These are phyloP conservation scores for Nasonia vitripennis DNA, from an alignment of 1,140 invertebrate species.

Conservation along the genomic window DNA sequence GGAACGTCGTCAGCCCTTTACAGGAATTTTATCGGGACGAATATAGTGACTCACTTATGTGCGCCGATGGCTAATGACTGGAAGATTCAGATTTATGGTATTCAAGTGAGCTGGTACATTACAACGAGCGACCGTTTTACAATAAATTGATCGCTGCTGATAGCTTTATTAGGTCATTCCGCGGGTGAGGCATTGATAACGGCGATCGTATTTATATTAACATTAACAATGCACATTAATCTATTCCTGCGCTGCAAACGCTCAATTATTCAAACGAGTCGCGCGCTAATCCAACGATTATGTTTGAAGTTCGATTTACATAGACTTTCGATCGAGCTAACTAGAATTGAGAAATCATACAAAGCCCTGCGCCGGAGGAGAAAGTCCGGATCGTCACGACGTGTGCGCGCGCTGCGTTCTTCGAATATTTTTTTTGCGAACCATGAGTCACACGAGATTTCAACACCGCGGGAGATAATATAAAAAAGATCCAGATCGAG, in stretches of 20 bases:
- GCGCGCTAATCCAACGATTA: slow-evolving; percentile 6
- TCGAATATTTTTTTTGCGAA: slow-evolving; percentile 3
- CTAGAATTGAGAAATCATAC: slow-evolving; percentile 14
- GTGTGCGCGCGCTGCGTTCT: neutral
- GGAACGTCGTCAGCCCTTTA: slow-evolving; percentile 4
- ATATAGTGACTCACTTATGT: neutral
- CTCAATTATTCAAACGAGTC: slow-evolving; percentile 17
- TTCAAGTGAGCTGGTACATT: too few species aligned
- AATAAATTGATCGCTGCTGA: neutral
- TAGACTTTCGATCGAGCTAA: neutral
- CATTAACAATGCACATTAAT: neutral
- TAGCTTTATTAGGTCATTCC: neutral
- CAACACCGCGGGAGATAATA: slow-evolving; percentile 4
- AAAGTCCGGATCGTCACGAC: slow-evolving; percentile 31
- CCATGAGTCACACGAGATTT: slow-evolving; percentile 38
- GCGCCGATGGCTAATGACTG: too few species aligned
- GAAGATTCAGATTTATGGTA: too few species aligned
- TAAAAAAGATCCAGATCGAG: slow-evolving; percentile 21
- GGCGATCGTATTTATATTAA: neutral
- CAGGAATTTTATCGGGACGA: neutral
- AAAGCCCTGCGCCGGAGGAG: slow-evolving; percentile 5
- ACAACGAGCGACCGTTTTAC: too few species aligned
- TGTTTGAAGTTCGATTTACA: slow-evolving; percentile 18
- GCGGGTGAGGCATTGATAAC: neutral
- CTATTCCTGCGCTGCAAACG: neutral